Evolutionary conservation across 2,113 vertebrate genomes (phyloP).

Genomic region (Sardina pilchardus): DNA sequence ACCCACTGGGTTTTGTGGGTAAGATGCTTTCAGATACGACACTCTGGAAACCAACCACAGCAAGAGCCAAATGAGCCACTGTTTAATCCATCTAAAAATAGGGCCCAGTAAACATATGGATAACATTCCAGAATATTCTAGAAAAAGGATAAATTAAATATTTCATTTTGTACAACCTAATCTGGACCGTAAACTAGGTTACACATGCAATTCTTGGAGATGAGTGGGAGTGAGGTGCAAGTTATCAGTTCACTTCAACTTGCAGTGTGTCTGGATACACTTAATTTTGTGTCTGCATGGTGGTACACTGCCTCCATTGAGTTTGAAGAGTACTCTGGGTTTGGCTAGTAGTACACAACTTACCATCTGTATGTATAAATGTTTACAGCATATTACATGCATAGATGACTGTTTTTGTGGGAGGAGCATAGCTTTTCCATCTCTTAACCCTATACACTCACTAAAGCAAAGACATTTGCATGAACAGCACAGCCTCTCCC

Average conservation of each 20-base stretch:
- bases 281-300: background rate
- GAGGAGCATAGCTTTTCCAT: background rate
- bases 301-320: background rate
- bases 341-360: background rate
- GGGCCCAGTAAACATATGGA: background rate
- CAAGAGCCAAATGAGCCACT: background rate
- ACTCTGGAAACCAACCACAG: background rate
- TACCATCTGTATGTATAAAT: background rate
- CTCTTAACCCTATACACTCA: background rate
- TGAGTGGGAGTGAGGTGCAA: background rate
- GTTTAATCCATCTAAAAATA: background rate
- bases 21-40: background rate
- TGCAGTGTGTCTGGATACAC: background rate
- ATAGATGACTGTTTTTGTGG: background rate
- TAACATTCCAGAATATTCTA: background rate
- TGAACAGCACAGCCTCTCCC: background rate
- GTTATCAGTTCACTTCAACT: background rate
- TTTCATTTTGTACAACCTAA: background rate
- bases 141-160: background rate
- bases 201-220: too few relatives aligned
- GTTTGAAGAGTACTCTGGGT: background rate
- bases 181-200: background rate
- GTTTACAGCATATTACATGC: background rate
- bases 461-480: background rate
- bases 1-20: constrained; percentile 3